Percentiles rank a stretch among this genome's conserved stretches.
Conservation (phyloP, 2,797 vertebrate species). For the Anableps anableps region DNA sequence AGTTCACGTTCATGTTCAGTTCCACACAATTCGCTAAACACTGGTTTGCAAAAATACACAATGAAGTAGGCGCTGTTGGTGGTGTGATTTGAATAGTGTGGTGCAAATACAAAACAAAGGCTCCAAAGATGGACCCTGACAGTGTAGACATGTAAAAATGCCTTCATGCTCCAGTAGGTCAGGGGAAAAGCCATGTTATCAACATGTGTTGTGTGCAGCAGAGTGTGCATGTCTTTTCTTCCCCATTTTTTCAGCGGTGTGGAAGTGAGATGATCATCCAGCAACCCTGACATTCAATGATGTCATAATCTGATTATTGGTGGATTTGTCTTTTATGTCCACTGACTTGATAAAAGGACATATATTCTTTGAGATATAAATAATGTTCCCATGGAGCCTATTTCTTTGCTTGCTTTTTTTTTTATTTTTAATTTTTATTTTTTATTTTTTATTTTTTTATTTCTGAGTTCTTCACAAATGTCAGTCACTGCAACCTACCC, state of each 20-base stretch:
- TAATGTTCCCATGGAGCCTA: background rate
- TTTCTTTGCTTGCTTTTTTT: constrained; percentile 11
- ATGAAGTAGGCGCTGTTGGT: constrained; percentile 9
- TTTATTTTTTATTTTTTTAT: constrained; percentile 11
- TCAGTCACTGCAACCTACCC: constrained; percentile 40
- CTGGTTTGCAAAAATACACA: constrained; percentile 12
- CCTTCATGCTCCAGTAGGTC: constrained; percentile 1
- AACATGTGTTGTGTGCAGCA: constrained; percentile 9
- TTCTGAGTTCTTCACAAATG: constrained; percentile 36
- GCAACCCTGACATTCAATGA: background rate
- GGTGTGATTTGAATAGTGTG: constrained; percentile 14
- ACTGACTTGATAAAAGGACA: constrained; percentile 2
- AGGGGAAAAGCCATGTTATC: constrained; percentile 13
- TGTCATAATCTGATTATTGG: constrained; percentile 30
- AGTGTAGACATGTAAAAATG: constrained; percentile 25
- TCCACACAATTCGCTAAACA: constrained; percentile 25
- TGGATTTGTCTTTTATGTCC: constrained; percentile 4
- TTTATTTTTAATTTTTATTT: no score
- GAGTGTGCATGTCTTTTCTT: background rate
- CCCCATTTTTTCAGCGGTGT: constrained; percentile 7
- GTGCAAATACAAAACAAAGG: constrained; percentile 5
- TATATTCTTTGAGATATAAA: constrained; percentile 15
- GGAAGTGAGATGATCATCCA: constrained; percentile 30
- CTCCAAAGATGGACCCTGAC: constrained; percentile 14
- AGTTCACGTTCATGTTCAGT: constrained; percentile 22